Percentiles rank a stretch among this genome's conserved stretches.
Conservation (phyloP, 2,888 invertebrate genomes). For the Alentia gelatinosa region DNA sequence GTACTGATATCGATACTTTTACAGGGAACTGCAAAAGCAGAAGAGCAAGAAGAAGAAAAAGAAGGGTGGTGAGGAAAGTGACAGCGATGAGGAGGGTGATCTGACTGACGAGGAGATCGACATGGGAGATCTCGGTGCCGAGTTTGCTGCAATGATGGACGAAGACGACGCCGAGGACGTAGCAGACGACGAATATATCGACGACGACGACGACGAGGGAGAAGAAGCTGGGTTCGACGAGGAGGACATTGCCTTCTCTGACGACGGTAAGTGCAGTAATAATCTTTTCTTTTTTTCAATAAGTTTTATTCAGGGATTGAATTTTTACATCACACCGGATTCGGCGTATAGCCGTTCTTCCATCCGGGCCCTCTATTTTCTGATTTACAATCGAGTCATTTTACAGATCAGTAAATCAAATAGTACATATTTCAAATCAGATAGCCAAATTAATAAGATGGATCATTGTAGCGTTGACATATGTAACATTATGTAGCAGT, state of each 20-base stretch:
- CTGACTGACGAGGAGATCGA: conserved; percentile 63
- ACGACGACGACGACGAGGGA: conserved; percentile 58
- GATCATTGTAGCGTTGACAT: too few relatives aligned
- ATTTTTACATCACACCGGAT: too few relatives aligned
- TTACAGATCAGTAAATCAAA: too few relatives aligned
- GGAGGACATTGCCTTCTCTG: conserved; percentile 73
- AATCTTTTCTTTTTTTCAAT: too few relatives aligned
- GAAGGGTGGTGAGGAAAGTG: conserved; percentile 65
- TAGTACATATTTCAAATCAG: too few relatives aligned
- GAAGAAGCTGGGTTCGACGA: conserved; percentile 68
- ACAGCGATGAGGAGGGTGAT: conserved; percentile 78
- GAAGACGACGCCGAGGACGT: conserved; percentile 69
- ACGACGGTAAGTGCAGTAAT: conserved; percentile 66
- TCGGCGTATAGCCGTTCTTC: too few relatives aligned
- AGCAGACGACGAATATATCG: conserved; percentile 67
- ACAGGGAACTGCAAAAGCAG: conserved; percentile 46
- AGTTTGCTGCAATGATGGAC: conserved; percentile 72
- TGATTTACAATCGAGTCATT: too few relatives aligned
- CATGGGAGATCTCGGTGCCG: conserved; percentile 67
- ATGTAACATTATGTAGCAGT: too few relatives aligned
- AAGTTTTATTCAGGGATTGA: conserved; percentile 44
- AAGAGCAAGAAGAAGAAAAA: conserved; percentile 61
- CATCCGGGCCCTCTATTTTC: too few relatives aligned
- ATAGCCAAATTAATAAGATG: too few relatives aligned
- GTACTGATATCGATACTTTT: too few relatives aligned